Evolutionary conservation across 2,888 invertebrate species (phyloP), one percentile per base, ranked within the genome.

Genomic region (Phalera bucephala): DNA sequence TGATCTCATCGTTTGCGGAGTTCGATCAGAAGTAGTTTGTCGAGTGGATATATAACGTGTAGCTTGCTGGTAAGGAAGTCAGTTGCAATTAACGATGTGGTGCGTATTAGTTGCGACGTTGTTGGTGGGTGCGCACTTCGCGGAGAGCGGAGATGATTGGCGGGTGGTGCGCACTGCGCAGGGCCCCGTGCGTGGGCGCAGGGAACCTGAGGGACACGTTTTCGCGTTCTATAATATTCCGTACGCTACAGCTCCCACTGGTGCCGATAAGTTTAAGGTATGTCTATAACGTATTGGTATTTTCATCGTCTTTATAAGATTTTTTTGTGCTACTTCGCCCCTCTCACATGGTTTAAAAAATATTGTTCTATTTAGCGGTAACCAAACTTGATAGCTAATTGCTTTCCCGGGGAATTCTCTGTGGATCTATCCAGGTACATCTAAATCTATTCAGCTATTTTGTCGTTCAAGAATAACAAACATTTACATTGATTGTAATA

Each of bases 231-330:
- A 63, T 10, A 64, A 65, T 20, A 64, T 79, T 11, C 76, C 76
- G 0, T 79, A 77, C 17, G 77, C 77, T 0, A 72, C 68, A 2
- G 67, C 64, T 0, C 77, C 75, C 0, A 62, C 45, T 0, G 73
- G 71, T 1, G 19, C 20, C 0, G 17, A 74, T 2, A 71, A 52
- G 28, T 77, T 59, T 38, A 68, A 66, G 56, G 72, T 51, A 44
- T 43, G 41, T 17, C 5, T 17, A 5, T 3, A 17, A 3, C 17
- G n/a, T 19, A 31, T 31, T 2, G n/a, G n/a, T 11, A 9, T 31
- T 20, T 11, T 1, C 11, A 21, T 17, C n/a, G n/a, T n/a, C n/a
- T n/a, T n/a, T 14, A 1, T n/a, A 15, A 8, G 15, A n/a, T 15
- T 12, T 30, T 31, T 20, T 21, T 1, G 17, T 17, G 17, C 17